Conservation (phyloP, 2,888 invertebrate genomes). For the Stegana nigrithorax region DNA sequence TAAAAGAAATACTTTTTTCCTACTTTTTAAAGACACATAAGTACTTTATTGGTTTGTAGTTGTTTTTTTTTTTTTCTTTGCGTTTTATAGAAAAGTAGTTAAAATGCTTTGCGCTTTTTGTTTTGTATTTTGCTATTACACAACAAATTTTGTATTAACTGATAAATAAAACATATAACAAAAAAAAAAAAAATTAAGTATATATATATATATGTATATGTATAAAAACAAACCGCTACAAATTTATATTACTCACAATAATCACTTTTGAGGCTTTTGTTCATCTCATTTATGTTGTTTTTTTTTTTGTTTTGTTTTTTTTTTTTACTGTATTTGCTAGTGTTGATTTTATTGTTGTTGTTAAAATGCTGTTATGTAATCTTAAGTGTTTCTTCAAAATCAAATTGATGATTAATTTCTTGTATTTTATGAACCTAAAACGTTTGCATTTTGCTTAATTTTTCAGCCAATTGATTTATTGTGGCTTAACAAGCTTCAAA, state of each 20-base stretch:
- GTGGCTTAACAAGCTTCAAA: not conserved
- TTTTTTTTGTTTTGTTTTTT: too few relatives aligned
- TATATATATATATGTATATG: not conserved
- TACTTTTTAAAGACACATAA: too few relatives aligned
- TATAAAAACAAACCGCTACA: conserved; percentile 58
- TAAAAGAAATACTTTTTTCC: not conserved
- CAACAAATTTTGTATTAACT: too few relatives aligned
- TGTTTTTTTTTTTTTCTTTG: conserved; percentile 28
- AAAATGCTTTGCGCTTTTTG: too few relatives aligned
- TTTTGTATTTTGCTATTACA: too few relatives aligned
- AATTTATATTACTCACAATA: conserved; percentile 45
- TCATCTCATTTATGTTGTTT: conserved; percentile 30
- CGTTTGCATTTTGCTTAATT: conserved; percentile 9
- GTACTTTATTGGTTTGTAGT: conserved; percentile 30
- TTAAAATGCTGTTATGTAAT: conserved; percentile 23
- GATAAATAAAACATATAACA: too few relatives aligned
- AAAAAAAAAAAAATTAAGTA: too few relatives aligned
- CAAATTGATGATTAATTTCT: conserved; percentile 15
- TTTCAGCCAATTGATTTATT: not conserved
- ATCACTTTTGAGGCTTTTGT: not conserved
- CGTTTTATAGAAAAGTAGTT: conserved; percentile 58
- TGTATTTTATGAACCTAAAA: conserved; percentile 34
- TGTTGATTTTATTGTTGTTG: conserved; percentile 25
- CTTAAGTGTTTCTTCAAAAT: conserved; percentile 45
- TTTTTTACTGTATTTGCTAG: conserved; percentile 12